A percentile compares a stretch with the other conserved stretches of the same genome.
Conservation (phyloP, 2,888 invertebrate genomes). For the Gasteruption jaculator region DNA sequence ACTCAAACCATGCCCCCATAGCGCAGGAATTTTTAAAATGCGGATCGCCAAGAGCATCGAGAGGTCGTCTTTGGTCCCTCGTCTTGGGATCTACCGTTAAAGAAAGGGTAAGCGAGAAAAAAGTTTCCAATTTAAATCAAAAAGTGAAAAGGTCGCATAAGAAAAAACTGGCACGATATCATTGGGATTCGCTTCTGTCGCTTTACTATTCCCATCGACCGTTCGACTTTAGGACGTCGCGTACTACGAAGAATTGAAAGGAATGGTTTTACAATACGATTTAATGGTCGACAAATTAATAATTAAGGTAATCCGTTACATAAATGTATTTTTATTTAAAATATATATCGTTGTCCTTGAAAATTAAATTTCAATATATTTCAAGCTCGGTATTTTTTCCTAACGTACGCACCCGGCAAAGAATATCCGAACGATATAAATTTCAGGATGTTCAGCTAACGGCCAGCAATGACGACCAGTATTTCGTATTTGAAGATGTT, state of each 20-base stretch:
- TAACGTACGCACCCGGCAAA: too few relatives aligned
- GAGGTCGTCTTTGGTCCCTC: slow-evolving; percentile 82
- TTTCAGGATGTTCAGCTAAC: slow-evolving; percentile 84
- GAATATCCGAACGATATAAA: too few relatives aligned
- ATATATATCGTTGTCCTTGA: too few relatives aligned
- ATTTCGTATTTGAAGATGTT: slow-evolving; percentile 95
- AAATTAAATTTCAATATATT: too few relatives aligned
- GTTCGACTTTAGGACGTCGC: slow-evolving; percentile 60
- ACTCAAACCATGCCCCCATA: slow-evolving; percentile 77
- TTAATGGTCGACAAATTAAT: slow-evolving; percentile 91
- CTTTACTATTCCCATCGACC: not conserved
- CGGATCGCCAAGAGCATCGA: slow-evolving; percentile 75
- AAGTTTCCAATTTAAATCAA: not conserved
- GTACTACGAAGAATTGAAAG: slow-evolving; percentile 78
- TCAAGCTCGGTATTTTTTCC: too few relatives aligned
- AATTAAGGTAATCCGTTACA: slow-evolving; percentile 65
- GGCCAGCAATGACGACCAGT: slow-evolving; percentile 95
- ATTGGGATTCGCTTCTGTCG: slow-evolving; percentile 8
- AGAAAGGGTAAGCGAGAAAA: slow-evolving; percentile 55
- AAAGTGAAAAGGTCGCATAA: not conserved
- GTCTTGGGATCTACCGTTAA: slow-evolving; percentile 78
- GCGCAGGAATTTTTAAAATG: slow-evolving; percentile 87
- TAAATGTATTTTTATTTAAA: too few relatives aligned
- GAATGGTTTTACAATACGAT: slow-evolving; percentile 80
- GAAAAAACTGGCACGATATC: not conserved